These are phyloP conservation scores for Oryzias sinensis DNA, from an alignment of 2,797 vertebrate species.

Conservation along the genomic window DNA sequence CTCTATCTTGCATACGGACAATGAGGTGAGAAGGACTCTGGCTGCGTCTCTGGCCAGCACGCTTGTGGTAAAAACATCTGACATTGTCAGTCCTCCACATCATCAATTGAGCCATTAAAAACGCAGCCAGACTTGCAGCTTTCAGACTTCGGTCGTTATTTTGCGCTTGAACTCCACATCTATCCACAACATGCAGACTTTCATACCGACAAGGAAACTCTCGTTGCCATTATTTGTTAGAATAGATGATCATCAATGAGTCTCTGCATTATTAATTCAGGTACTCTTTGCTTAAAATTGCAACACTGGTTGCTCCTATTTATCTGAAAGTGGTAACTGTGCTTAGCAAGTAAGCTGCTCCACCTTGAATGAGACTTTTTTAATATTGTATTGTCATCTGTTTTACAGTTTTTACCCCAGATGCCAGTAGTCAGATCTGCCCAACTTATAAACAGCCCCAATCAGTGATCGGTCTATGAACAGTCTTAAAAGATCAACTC, in stretches of 20 bases:
- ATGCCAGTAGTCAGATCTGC: constrained; percentile 14
- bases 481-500: no score
- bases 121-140: constrained; percentile 51
- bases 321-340: not conserved
- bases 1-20: constrained; percentile 68
- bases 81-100: constrained; percentile 77
- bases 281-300: not conserved
- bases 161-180: constrained; percentile 24
- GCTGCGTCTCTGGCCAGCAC: constrained; percentile 46
- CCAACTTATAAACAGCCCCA: constrained; percentile 10
- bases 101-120: constrained; percentile 71
- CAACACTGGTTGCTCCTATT: not conserved
- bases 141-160: constrained; percentile 57
- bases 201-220: not conserved
- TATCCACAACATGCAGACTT: constrained; percentile 32
- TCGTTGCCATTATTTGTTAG: constrained; percentile 2
- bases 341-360: not conserved
- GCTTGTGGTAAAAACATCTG: constrained; percentile 70
- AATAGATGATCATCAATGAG: constrained; percentile 1
- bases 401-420: constrained; percentile 6
- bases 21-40: constrained; percentile 70
- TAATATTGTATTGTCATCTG: not conserved
- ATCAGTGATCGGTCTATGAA: not conserved
- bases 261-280: not conserved
- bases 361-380: not conserved